Base-by-base conservation (phyloP, 1,140 invertebrate genomes). In the Drosophila sechellia region DNA sequence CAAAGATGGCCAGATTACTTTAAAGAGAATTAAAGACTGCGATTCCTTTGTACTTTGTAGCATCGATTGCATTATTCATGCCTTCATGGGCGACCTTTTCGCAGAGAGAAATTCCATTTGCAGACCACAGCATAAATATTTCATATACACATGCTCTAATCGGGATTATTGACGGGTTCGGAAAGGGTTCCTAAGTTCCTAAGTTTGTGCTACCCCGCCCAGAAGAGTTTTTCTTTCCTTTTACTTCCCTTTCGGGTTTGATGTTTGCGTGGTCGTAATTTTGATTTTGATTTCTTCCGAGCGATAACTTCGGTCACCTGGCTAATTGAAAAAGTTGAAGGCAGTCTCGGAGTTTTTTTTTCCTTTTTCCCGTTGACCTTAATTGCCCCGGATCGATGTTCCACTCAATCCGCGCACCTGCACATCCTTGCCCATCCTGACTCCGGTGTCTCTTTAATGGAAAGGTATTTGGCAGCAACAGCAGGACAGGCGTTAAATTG, bases 261-360 rank as follows among this genome's bases (percentile, higher is more conserved):
- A 39, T 56, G 64, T 59, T 61, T 64, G 39, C 49, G 15, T 70
- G 63, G 58, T 40, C 37, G 63, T 77, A 66, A 80, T 81, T 85
- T 77, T 70, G 81, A 74, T 85, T 86, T 57, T 71, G 68, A 71
- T 71, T 71, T 66, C 77, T 80, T 77, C 52, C 73, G 43, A 85
- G 68, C 73, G 81, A 85, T 85, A 85, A 77, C 58, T 85, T 80
- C 12, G 80, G 69, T 79, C 79, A 74, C 74, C 77, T 81, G 74
- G 60, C 54, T 72, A 85, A 85, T 85, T 85, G 81, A 85, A 85
- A 85, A 85, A 80, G 68, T 85, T 85, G 68, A 40, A 77, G 81
- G 73, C 79, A 80, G 81, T 77, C 85, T 58, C 55, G 49, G 43
- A 56, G 53, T 25, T 45, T 17, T 56, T 45, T 35, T 56, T 35